These are phyloP conservation scores for Drosophila kambysellisi DNA, from an alignment of 2,888 invertebrate genomes.

Conservation along the genomic window DNA sequence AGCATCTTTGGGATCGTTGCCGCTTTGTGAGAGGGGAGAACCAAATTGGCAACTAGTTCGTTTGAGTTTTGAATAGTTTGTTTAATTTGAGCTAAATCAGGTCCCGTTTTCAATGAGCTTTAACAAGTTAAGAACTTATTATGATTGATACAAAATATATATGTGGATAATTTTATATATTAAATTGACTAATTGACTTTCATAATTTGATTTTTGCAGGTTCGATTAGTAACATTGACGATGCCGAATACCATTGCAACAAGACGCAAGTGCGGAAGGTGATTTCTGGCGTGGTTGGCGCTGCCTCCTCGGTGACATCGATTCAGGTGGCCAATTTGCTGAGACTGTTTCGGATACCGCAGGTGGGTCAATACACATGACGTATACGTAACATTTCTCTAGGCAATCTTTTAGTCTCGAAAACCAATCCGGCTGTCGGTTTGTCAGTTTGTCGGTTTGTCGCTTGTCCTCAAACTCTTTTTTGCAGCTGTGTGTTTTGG, in stretches of 20 bases:
- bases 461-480: slow-evolving; percentile 12
- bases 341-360: slow-evolving; percentile 96
- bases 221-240: slow-evolving; percentile 97
- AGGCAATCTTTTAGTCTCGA: neutral
- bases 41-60: too few species aligned
- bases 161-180: neutral
- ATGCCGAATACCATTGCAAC: slow-evolving; percentile 93
- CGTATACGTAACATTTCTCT: slow-evolving; percentile 6
- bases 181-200: neutral
- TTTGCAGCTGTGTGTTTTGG: neutral
- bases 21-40: too few species aligned
- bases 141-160: neutral
- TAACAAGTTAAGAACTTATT: neutral
- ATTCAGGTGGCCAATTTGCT: slow-evolving; percentile 97
- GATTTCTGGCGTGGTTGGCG: slow-evolving; percentile 94
- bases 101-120: neutral
- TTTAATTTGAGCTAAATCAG: neutral
- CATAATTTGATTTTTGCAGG: slow-evolving; percentile 87
- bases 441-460: neutral
- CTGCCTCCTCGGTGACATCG: slow-evolving; percentile 96
- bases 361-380: slow-evolving; percentile 75
- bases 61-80: slow-evolving; percentile 14
- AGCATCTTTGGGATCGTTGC: too few species aligned
- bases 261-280: slow-evolving; percentile 94
- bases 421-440: neutral